A percentile compares a stretch with the other conserved stretches of the same genome.
phyloP scores from a whole-genome alignment of 2,888 invertebrate species.

The Heteromurus nitidus region DNA sequence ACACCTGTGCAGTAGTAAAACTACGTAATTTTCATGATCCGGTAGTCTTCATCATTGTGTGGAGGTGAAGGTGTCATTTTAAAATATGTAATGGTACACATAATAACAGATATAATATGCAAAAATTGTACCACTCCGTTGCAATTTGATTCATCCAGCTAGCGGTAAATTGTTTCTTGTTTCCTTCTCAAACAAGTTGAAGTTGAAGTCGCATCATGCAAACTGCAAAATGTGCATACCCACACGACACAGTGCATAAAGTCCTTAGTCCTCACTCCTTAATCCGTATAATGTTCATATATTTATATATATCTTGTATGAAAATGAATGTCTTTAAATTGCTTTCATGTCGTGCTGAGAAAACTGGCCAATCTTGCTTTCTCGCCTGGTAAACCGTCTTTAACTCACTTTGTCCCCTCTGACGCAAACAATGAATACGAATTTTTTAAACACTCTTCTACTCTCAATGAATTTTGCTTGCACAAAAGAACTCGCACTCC shows the following conservation, averaged over 20 bases:
- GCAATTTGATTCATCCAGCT: slow-evolving; percentile 55
- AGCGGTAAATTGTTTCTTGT: slow-evolving; percentile 59
- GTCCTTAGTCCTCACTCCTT: too few species aligned
- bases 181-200: slow-evolving; percentile 42
- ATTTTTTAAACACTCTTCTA: background rate
- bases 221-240: too few species aligned
- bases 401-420: slow-evolving; percentile 29
- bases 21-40: slow-evolving; percentile 50
- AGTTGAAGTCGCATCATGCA: slow-evolving; percentile 1
- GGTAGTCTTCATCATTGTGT: slow-evolving; percentile 27
- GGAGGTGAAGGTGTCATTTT: slow-evolving; percentile 52
- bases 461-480: too few species aligned
- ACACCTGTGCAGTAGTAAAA: slow-evolving; percentile 21
- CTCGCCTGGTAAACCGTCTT: background rate
- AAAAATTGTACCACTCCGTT: slow-evolving; percentile 34
- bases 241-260: too few species aligned
- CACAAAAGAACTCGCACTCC: background rate
- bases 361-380: slow-evolving; percentile 49
- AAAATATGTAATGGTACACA: slow-evolving; percentile 45
- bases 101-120: slow-evolving; percentile 38
- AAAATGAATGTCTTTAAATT: background rate
- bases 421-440: slow-evolving; percentile 23
- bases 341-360: slow-evolving; percentile 37
- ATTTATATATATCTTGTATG: too few species aligned
- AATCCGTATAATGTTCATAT: too few species aligned